Base-by-base conservation (phyloP, 1,140 invertebrate genomes). In the Drosophila kepulauana region DNA sequence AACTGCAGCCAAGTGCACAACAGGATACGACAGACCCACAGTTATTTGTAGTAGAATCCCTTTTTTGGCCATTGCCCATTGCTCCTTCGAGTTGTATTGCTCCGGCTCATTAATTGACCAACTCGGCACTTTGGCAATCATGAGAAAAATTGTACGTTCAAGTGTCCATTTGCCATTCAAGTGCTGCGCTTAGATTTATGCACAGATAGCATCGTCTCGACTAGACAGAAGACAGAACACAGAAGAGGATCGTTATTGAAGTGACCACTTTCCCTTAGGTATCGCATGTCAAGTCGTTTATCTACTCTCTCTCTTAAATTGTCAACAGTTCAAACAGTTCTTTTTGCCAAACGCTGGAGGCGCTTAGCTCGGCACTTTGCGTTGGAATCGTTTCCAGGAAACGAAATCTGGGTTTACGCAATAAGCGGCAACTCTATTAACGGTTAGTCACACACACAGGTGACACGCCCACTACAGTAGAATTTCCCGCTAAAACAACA, bases 91-190 rank as follows among this genome's bases (percentile, higher is more conserved):
- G 5, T 38, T 62, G 20, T 20, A 6, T 5, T 43, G 30, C 52
- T 38, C 52, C 20, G 25, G 51, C 63, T 65, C 78, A 89, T 89
- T 89, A 89, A 89, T 89, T 89, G 85, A 89, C 84, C 81, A 84
- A 15, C 35, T 28, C 28, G 67, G 33, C 45, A 65, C 84, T 80
- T 84, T 84, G 74, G 71, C 85, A 88, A 81, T 81, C 56, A 89
- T 88, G 85, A 81, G 85, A 88, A 88, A 88, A 88, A 89, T 84
- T 85, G 64, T 58, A 67, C 65, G 45, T 72, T 89, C 81, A 89
- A 85, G 85, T 81, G 86, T 75, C 74, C 81, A 84, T 43, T 38
- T 43, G 11, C 41, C 41, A 43, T 81, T 90, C 85, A 85, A 89
- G 82, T 87, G 79, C 69, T 62, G 65, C 51, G 78, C 82, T 38